Percentiles rank a stretch among this genome's conserved stretches.
Conservation (phyloP, 2,888 invertebrate genomes). For the Parelbella ahira region DNA sequence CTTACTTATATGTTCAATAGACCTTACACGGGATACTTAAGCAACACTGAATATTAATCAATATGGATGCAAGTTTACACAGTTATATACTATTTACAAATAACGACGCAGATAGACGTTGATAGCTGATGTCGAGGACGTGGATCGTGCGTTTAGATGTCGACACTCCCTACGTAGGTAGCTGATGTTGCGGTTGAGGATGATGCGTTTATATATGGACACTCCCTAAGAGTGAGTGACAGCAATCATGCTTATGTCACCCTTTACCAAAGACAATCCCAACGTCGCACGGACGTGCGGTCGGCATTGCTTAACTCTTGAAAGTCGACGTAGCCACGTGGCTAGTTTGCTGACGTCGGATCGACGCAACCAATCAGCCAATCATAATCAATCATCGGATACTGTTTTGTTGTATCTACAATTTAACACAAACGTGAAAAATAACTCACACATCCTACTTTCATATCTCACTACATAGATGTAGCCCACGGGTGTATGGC, state of each 20-base stretch:
- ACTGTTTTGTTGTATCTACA: slow-evolving; percentile 79
- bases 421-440: slow-evolving; percentile 70
- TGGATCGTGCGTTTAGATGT: too few relatives aligned
- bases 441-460: slow-evolving; percentile 39
- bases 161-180: too few relatives aligned
- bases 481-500: slow-evolving; percentile 5
- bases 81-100: slow-evolving; percentile 10
- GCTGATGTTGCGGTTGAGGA: slow-evolving; percentile 4
- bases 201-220: slow-evolving; percentile 7
- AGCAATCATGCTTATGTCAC: too few relatives aligned
- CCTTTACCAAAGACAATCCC: slow-evolving; percentile 53
- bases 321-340: slow-evolving; percentile 52
- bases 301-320: slow-evolving; percentile 53
- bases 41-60: too few relatives aligned
- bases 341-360: slow-evolving; percentile 62
- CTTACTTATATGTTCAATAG: too few relatives aligned
- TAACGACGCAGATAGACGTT: slow-evolving; percentile 11
- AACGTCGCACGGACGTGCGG: slow-evolving; percentile 39
- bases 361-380: slow-evolving; percentile 77
- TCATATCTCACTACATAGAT: too few relatives aligned
- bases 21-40: too few relatives aligned
- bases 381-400: slow-evolving; percentile 81
- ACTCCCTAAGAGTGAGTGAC: too few relatives aligned
- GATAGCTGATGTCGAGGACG: too few relatives aligned
- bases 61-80: slow-evolving; percentile 5